Conservation (phyloP, 2,888 invertebrate species). For the Sympetrum striolatum region DNA sequence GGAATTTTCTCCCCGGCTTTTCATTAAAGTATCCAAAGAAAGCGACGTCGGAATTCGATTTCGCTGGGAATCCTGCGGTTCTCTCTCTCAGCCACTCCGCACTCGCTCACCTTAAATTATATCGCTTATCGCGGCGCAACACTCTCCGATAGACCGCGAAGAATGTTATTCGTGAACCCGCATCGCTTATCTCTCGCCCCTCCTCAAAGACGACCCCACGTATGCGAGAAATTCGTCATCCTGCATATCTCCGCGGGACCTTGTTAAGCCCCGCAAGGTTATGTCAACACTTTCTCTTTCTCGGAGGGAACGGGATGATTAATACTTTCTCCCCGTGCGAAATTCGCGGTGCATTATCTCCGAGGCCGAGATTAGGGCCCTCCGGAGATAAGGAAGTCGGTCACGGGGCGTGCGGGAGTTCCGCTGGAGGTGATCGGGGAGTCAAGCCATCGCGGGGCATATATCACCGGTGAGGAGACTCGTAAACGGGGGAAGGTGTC, state of each 20-base stretch:
- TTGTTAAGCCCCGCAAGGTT: neutral
- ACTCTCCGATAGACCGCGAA: neutral
- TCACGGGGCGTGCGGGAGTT: neutral
- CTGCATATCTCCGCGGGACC: neutral
- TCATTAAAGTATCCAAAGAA: neutral
- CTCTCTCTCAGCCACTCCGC: neutral
- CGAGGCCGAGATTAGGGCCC: neutral
- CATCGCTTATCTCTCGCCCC: neutral
- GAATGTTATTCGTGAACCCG: neutral
- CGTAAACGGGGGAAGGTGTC: too few species aligned
- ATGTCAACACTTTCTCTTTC: neutral
- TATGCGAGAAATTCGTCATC: neutral
- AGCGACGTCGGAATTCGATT: neutral
- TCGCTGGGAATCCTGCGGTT: neutral
- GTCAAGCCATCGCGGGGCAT: too few species aligned
- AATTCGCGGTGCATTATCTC: neutral
- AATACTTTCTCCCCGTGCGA: neutral
- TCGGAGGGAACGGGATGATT: neutral
- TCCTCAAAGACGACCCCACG: neutral
- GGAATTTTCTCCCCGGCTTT: neutral
- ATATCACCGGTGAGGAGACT: too few species aligned
- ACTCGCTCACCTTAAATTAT: neutral
- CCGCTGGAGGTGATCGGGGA: too few species aligned
- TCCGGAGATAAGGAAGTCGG: neutral
- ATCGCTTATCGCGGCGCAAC: neutral